phyloP scores from a whole-genome alignment of 2,113 vertebrate species.

The Sebastes fasciatus region DNA sequence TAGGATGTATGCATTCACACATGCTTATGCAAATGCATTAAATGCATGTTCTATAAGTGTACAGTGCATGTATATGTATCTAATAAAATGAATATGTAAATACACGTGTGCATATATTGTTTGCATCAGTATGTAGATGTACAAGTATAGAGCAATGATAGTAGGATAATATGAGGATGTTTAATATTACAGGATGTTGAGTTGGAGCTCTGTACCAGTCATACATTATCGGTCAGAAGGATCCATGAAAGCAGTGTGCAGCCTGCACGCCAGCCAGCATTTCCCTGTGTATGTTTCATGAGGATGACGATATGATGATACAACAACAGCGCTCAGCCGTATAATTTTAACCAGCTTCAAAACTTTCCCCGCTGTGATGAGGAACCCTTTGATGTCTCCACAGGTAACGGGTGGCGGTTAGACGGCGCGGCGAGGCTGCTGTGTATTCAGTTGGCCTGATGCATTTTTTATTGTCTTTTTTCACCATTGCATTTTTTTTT shows the following conservation, averaged over 20 bases:
- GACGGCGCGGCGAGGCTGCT: background rate
- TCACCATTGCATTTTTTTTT: background rate
- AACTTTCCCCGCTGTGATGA: constrained; percentile 48
- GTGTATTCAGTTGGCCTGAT: background rate
- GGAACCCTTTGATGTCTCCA: constrained; percentile 60
- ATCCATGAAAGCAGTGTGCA: constrained; percentile 15
- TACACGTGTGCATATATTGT: background rate
- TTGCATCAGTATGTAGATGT: background rate
- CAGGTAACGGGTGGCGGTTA: constrained; percentile 1
- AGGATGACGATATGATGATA: constrained; percentile 70
- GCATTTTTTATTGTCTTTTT: background rate
- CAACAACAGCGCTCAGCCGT: constrained; percentile 47
- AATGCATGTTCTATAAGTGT: background rate
- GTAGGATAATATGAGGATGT: background rate
- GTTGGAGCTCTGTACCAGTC: background rate
- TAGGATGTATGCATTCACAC: background rate
- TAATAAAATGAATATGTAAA: background rate
- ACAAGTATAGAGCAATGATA: background rate
- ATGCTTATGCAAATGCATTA: background rate
- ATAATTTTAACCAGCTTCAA: constrained; percentile 50
- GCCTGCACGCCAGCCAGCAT: constrained; percentile 25
- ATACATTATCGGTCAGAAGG: constrained; percentile 43
- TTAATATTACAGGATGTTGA: constrained; percentile 24
- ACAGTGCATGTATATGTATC: background rate
- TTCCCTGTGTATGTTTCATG: constrained; percentile 59